Evolutionary conservation across 1,140 invertebrate genomes (phyloP).

Genomic region (Cylas formicarius): DNA sequence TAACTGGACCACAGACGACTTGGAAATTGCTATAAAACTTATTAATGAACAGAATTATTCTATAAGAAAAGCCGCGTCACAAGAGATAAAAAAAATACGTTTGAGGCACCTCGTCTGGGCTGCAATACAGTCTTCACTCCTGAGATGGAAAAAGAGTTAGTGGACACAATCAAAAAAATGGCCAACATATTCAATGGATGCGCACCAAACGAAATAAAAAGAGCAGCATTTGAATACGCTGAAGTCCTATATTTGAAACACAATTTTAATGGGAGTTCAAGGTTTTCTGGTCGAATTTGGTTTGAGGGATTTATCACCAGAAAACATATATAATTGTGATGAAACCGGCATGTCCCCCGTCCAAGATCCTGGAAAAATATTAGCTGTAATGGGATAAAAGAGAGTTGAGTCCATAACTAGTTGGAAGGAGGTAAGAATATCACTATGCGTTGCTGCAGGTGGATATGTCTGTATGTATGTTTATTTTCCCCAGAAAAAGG

Average conservation of each 20-base stretch:
- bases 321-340: slow-evolving; percentile 45
- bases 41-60: too few species aligned
- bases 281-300: slow-evolving; percentile 21
- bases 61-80: too few species aligned
- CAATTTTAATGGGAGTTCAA: slow-evolving; percentile 28
- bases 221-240: slow-evolving; percentile 22
- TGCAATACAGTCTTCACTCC: slow-evolving; percentile 15
- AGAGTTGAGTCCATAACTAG: slow-evolving; percentile 37
- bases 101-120: slow-evolving; percentile 16
- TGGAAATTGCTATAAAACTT: too few species aligned
- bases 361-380: slow-evolving; percentile 40
- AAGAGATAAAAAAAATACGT: slow-evolving; percentile 10
- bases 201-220: slow-evolving; percentile 13
- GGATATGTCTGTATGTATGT: slow-evolving; percentile 18
- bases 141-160: slow-evolving; percentile 16
- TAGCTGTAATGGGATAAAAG: slow-evolving; percentile 39
- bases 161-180: slow-evolving; percentile 15
- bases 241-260: slow-evolving; percentile 27
- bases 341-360: slow-evolving; percentile 43
- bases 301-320: slow-evolving; percentile 24
- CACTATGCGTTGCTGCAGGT: slow-evolving; percentile 15
- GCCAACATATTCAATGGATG: slow-evolving; percentile 21
- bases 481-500: slow-evolving; percentile 21
- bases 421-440: slow-evolving; percentile 19
- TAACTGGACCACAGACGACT: too few species aligned